Evolutionary conservation across 2,888 invertebrate genomes (phyloP).

Genomic region (Eumerus sabulonum): DNA sequence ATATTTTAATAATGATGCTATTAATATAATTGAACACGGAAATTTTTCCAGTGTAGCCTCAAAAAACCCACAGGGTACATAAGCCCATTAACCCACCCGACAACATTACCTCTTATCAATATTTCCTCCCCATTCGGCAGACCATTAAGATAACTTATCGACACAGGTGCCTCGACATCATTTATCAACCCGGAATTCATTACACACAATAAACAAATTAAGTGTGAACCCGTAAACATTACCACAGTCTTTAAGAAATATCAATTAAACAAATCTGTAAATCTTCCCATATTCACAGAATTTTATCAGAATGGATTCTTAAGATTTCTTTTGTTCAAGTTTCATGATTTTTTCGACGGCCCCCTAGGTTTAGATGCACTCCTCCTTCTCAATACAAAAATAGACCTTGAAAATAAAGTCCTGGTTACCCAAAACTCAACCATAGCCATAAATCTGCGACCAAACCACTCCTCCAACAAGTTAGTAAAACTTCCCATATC

Average conservation of each 20-base stretch:
- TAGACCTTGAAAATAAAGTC: slow-evolving; percentile 6
- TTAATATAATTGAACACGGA: slow-evolving; percentile 2
- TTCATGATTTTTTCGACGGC: slow-evolving; percentile 42
- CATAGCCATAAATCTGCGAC: neutral
- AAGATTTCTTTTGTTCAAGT: neutral
- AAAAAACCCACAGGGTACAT: slow-evolving; percentile 19
- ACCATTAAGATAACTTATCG: slow-evolving; percentile 31
- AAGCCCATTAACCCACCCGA: slow-evolving; percentile 17
- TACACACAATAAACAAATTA: slow-evolving; percentile 5
- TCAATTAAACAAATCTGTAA: slow-evolving; percentile 12
- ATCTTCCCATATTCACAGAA: slow-evolving; percentile 23
- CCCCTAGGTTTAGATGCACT: slow-evolving; percentile 21
- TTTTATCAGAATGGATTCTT: slow-evolving; percentile 17
- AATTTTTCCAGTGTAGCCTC: slow-evolving; percentile 28
- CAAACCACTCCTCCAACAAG: slow-evolving; percentile 6
- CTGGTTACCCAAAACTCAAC: neutral
- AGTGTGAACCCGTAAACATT: slow-evolving; percentile 28
- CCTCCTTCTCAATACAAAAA: slow-evolving; percentile 31
- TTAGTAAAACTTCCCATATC: slow-evolving; percentile 17
- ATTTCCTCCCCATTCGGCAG: no score
- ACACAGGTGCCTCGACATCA: slow-evolving; percentile 43
- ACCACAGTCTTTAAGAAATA: slow-evolving; percentile 29
- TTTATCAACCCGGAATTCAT: slow-evolving; percentile 56
- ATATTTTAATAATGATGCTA: slow-evolving; percentile 5
- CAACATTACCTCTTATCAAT: slow-evolving; percentile 33